A percentile compares a stretch with the other conserved stretches of the same genome.
Conservation (phyloP, 2,888 invertebrate species). For the Xanthia togata region DNA sequence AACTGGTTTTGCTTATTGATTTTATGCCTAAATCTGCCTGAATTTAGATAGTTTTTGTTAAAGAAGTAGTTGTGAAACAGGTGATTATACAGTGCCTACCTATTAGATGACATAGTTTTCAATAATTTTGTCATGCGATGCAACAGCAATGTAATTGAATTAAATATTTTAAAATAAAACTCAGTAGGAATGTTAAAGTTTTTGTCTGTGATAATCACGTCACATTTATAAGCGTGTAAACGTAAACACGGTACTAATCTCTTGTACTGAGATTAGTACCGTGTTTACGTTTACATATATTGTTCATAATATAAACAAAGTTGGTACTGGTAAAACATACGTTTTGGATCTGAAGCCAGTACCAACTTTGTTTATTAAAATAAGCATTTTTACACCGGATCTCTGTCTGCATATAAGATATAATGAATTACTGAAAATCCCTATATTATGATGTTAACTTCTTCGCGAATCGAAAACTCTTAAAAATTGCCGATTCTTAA, state of each 20-base stretch:
- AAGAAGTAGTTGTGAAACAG: constrained; percentile 21
- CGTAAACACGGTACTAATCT: neutral
- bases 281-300: no score
- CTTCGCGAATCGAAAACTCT: neutral
- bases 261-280: no score
- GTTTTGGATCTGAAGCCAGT: neutral
- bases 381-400: neutral
- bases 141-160: constrained; percentile 12
- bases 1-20: constrained; percentile 23
- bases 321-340: no score
- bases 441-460: neutral
- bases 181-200: neutral
- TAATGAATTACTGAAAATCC: neutral
- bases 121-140: constrained; percentile 17
- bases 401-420: neutral
- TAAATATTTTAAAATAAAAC: neutral
- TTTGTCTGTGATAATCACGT: neutral
- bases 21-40: constrained; percentile 28
- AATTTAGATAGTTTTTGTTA: neutral
- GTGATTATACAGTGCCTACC: constrained; percentile 4
- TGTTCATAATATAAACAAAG: constrained; percentile 1
- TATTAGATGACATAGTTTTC: constrained; percentile 27
- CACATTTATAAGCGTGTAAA: neutral
- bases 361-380: neutral
- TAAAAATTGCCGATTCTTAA: neutral